Evolutionary conservation across 2,797 vertebrate species (phyloP), one percentile per base, ranked within the genome.

Genomic region (Mus caroli): DNA sequence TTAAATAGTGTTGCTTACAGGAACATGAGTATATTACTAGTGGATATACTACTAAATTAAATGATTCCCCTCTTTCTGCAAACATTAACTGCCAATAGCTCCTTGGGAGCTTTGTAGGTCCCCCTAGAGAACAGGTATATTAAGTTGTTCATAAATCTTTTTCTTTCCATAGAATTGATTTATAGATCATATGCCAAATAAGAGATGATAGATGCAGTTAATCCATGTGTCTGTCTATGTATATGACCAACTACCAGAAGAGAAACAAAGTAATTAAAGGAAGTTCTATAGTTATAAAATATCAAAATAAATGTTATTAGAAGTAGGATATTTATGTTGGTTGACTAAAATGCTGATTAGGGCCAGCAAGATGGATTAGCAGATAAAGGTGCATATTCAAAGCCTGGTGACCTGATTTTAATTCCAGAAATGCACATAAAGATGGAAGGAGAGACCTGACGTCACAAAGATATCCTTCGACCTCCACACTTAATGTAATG

Each of bases 241-340:
- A 5, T 64, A 50, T 28, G 67, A 34, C 5, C 52, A 58, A 73
- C 46, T 75, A 75, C 71, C 9, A 40, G 71, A 89, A 96, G 73
- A 84, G 13, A 71, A 34, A 58, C 54, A 58, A 91, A 84, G 56
- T 89, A 79, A 79, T 52, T 91, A 92, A 84, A 2, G 73, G 62
- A 90, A 92, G 52, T 87, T 84, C 83, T 93, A 43, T 24, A 12
- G 8, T 76, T 92, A 28, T 64, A 75, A 94, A 75, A 92, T n/a
- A 96, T 37, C 17, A 92, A 83, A 86, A 62, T 75, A 90, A 86
- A 90, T 90, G 92, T 91, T n/a, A 90, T 90, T 92, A 43, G 31
- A 94, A 90, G 28, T 92, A 50, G 56, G 1, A 2, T 93, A 9
- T 95, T 94, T 94, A 80, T 88, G 46, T 94, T 88, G 28, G 22